Percentiles rank a stretch among this genome's conserved stretches.
These are phyloP conservation scores for Sinosuthora webbiana DNA, from an alignment of 2,113 vertebrate species.

Conservation along the genomic window DNA sequence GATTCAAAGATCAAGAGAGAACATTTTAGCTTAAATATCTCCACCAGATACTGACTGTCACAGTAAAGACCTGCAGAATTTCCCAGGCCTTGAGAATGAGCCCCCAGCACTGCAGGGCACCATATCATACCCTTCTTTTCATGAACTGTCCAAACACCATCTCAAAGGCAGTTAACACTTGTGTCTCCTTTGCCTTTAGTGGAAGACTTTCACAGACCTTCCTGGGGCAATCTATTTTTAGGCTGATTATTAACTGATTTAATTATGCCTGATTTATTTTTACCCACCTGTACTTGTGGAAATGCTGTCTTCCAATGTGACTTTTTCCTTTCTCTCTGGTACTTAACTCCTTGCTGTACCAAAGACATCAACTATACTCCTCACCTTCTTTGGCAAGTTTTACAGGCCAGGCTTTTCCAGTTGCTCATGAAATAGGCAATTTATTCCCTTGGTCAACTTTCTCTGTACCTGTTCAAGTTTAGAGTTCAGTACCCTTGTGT, in stretches of 20 bases:
- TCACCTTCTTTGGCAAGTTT: background rate
- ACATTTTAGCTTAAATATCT: background rate
- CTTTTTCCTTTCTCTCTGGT: background rate
- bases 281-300: background rate
- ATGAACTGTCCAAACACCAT: background rate
- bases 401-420: background rate
- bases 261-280: background rate
- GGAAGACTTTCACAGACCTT: background rate
- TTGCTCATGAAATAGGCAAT: background rate
- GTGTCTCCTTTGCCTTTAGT: background rate
- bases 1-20: background rate
- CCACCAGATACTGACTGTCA: background rate
- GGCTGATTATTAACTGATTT: background rate
- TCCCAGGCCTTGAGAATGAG: background rate
- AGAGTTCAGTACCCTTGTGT: background rate
- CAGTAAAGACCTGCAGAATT: background rate
- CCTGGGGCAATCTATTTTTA: background rate
- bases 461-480: background rate
- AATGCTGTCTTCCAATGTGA: background rate
- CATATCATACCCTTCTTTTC: background rate
- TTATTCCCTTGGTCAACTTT: background rate
- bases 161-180: background rate
- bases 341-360: background rate
- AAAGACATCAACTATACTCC: background rate
- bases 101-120: background rate